Conservation (phyloP, 2,113 vertebrate genomes). For the Vanacampus margaritifer region DNA sequence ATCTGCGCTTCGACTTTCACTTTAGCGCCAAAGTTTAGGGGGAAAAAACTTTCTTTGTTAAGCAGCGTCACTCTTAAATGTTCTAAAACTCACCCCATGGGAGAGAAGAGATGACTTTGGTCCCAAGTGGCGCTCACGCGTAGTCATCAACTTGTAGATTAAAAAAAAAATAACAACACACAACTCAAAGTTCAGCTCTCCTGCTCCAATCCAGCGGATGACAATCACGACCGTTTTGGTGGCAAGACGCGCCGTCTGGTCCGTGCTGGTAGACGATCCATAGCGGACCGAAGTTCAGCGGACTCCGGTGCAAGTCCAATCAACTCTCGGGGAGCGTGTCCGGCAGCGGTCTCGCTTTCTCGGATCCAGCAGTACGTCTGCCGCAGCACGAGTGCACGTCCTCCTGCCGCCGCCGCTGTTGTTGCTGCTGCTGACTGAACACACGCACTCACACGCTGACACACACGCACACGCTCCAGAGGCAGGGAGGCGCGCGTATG, state of each 20-base stretch:
- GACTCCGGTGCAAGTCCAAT: neutral
- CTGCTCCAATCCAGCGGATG: slow-evolving; percentile 19
- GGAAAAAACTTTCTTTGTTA: slow-evolving; percentile 23
- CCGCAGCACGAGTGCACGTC: slow-evolving; percentile 39
- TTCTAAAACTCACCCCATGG: slow-evolving; percentile 72
- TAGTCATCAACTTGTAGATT: slow-evolving; percentile 24
- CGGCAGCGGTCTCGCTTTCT: slow-evolving; percentile 2
- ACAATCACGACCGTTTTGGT: slow-evolving; percentile 52
- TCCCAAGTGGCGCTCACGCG: slow-evolving; percentile 50
- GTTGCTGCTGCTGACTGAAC: slow-evolving; percentile 53
- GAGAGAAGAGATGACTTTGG: slow-evolving; percentile 41
- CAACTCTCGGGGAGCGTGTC: neutral
- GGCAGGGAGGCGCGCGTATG: slow-evolving; percentile 42
- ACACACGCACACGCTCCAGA: slow-evolving; percentile 12
- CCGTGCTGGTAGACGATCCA: slow-evolving; percentile 50
- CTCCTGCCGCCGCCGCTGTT: slow-evolving; percentile 5
- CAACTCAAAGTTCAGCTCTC: slow-evolving; percentile 2
- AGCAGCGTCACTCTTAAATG: slow-evolving; percentile 8
- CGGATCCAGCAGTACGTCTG: slow-evolving; percentile 36
- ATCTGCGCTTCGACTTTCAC: neutral
- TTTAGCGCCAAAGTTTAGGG: neutral
- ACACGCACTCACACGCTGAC: neutral
- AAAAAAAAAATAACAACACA: neutral
- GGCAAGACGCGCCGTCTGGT: slow-evolving; percentile 33
- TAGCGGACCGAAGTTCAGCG: slow-evolving; percentile 19